Evolutionary conservation across 1,140 invertebrate species (phyloP).

Genomic region (Brachionus rubens): DNA sequence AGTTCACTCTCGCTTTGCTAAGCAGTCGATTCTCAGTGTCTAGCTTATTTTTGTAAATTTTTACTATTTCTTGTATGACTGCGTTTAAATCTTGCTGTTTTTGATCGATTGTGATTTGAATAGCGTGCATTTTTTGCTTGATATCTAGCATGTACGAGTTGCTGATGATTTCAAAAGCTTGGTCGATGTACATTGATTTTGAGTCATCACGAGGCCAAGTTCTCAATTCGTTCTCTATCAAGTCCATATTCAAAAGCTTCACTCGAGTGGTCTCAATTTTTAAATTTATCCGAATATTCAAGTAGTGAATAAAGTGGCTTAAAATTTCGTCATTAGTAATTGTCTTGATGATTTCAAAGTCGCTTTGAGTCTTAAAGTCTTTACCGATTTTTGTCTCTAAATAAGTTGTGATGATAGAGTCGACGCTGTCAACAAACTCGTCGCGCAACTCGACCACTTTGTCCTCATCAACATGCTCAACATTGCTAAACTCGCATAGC

Average conservation of each 20-base stretch:
- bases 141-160: constrained; percentile 6
- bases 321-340: not conserved
- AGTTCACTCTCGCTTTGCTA: constrained; percentile 5
- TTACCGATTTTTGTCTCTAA: not conserved
- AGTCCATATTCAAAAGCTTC: not conserved
- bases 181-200: not conserved
- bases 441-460: not conserved
- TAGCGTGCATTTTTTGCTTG: not conserved
- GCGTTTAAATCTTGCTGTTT: constrained; percentile 4
- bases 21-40: not conserved
- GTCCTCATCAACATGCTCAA: not conserved
- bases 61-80: not conserved
- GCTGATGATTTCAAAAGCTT: not conserved
- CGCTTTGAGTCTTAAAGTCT: not conserved
- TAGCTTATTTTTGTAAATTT: constrained; percentile 23
- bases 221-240: not conserved
- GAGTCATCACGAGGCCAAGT: not conserved
- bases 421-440: not conserved
- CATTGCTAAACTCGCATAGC: not conserved
- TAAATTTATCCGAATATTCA: not conserved
- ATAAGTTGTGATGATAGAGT: not conserved
- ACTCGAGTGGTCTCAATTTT: constrained; percentile 13
- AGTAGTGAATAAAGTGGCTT: not conserved
- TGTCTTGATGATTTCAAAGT: not conserved
- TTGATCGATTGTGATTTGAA: not conserved